Percentiles rank a stretch among this genome's conserved stretches.
Conservation (phyloP, 2,113 vertebrate species). For the Chaetodon auriga region DNA sequence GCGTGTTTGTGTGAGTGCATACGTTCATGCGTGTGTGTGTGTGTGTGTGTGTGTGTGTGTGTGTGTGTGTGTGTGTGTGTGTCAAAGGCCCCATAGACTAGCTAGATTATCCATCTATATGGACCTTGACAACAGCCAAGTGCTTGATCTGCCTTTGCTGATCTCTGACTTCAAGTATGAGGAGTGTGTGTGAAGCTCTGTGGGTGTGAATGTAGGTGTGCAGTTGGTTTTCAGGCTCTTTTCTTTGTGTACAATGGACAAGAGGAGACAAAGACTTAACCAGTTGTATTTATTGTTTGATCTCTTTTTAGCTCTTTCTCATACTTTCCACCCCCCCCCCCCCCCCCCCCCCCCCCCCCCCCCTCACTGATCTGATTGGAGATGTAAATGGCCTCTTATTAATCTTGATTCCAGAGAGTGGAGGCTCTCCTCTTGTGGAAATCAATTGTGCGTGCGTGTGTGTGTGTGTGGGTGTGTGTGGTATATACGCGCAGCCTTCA, state of each 20-base stretch:
- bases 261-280: constrained; percentile 36
- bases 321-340: background rate
- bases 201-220: constrained; percentile 10
- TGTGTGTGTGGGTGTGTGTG: constrained; percentile 14
- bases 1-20: constrained; percentile 8
- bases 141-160: constrained; percentile 42
- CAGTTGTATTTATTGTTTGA: constrained; percentile 19
- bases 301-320: constrained; percentile 6
- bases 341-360: background rate
- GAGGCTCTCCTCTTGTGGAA: constrained; percentile 72
- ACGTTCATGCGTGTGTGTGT: background rate
- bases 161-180: constrained; percentile 43
- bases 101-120: constrained; percentile 56
- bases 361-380: constrained; percentile 65
- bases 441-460: constrained; percentile 66
- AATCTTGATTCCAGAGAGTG: constrained; percentile 76
- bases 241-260: constrained; percentile 25
- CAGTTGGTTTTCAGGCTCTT: constrained; percentile 26
- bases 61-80: constrained; percentile 14
- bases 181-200: background rate
- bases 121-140: constrained; percentile 45
- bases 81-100: constrained; percentile 33
- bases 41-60: constrained; percentile 21
- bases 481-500: background rate
- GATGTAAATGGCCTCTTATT: constrained; percentile 80